A percentile compares a stretch with the other conserved stretches of the same genome.
phyloP scores from a whole-genome alignment of 2,797 vertebrate species.

The Tinamus major region DNA sequence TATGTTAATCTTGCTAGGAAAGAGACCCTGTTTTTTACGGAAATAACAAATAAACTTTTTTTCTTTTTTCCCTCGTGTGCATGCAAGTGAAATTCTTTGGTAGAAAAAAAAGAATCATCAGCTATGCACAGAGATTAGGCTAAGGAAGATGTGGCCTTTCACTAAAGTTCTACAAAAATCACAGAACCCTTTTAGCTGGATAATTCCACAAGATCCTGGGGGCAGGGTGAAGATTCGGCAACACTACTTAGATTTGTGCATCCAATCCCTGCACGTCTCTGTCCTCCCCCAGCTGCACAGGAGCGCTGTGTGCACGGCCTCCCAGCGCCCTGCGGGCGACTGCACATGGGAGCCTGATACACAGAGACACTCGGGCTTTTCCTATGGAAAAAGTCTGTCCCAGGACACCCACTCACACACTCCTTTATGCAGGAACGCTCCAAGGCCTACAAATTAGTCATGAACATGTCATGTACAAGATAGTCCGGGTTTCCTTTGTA shows the following conservation, averaged over 20 bases:
- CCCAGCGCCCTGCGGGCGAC: background rate
- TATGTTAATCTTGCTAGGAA: conserved; percentile 60
- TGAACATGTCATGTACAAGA: background rate
- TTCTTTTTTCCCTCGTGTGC: conserved; percentile 38
- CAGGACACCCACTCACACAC: background rate
- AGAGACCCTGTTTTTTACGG: conserved; percentile 17
- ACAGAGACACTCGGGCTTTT: background rate
- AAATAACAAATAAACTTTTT: conserved; percentile 18
- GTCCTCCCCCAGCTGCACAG: background rate
- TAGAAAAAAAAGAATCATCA: background rate
- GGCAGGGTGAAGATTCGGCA: background rate
- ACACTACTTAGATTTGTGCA: background rate
- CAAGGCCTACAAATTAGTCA: background rate
- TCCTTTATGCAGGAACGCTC: background rate
- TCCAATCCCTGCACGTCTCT: background rate
- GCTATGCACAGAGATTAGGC: background rate
- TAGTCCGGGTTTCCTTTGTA: background rate
- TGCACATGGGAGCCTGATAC: background rate
- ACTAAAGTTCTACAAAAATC: background rate
- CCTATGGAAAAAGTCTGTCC: background rate
- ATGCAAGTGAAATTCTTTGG: conserved; percentile 21
- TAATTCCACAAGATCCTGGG: background rate
- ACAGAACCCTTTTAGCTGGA: background rate
- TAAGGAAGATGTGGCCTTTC: background rate
- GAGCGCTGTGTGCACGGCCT: rapidly evolving